phyloP scores from a whole-genome alignment of 1,140 invertebrate genomes.

The Diachasmimorpha longicaudata region DNA sequence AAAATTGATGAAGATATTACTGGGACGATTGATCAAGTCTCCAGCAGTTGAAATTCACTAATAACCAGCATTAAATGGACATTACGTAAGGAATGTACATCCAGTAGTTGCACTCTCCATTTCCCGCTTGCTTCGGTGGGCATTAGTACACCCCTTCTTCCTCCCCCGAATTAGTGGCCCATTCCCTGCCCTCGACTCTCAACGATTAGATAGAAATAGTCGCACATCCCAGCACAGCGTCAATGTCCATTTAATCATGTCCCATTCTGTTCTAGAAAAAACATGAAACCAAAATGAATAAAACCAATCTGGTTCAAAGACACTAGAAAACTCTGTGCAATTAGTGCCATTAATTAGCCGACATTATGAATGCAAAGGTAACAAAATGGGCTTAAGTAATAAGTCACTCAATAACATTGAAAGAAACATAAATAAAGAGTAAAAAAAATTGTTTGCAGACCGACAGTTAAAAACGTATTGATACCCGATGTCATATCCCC shows the following conservation, averaged over 20 bases:
- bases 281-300: slow-evolving; percentile 2
- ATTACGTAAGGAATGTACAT: slow-evolving; percentile 47
- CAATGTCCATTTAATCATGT: slow-evolving; percentile 61
- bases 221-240: slow-evolving; percentile 51
- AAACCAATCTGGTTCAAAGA: not conserved
- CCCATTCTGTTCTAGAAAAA: slow-evolving; percentile 55
- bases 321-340: not conserved
- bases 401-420: slow-evolving; percentile 20
- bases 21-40: slow-evolving; percentile 9
- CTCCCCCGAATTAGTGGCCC: not conserved
- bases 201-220: slow-evolving; percentile 27
- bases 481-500: slow-evolving; percentile 63
- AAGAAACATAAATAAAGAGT: slow-evolving; percentile 39
- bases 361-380: slow-evolving; percentile 8
- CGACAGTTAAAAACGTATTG: slow-evolving; percentile 64
- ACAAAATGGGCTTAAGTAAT: slow-evolving; percentile 33
- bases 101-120: slow-evolving; percentile 5
- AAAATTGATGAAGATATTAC: not conserved
- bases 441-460: slow-evolving; percentile 63
- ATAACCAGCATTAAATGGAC: slow-evolving; percentile 60
- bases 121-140: slow-evolving; percentile 1
- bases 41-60: slow-evolving; percentile 21
- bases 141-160: not conserved
- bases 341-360: slow-evolving; percentile 1
- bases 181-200: not conserved